These are phyloP conservation scores for Sander vitreus DNA, from an alignment of 2,113 vertebrate genomes.

Conservation along the genomic window DNA sequence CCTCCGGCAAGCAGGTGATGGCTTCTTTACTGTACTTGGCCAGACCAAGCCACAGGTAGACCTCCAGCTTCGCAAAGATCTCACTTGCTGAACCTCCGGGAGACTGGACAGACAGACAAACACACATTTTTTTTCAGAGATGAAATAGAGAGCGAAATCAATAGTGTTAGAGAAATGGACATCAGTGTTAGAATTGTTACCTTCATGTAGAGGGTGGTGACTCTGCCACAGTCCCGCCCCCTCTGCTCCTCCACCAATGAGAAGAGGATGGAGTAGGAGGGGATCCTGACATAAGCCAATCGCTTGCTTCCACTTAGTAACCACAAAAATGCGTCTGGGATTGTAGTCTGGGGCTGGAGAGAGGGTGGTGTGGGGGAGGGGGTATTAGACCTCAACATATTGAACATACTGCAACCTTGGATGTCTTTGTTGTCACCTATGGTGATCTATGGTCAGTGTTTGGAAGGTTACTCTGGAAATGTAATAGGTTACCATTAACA, in stretches of 20 bases:
- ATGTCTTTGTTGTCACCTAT: not conserved
- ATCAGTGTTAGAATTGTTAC: constrained; percentile 63
- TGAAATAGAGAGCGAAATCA: no score
- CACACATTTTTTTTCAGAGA: not conserved
- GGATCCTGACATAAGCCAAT: constrained; percentile 89
- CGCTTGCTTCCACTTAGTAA: constrained; percentile 87
- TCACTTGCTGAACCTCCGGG: constrained; percentile 86
- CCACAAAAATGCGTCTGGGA: constrained; percentile 94
- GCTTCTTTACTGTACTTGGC: constrained; percentile 90
- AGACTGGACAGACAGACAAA: constrained; percentile 69
- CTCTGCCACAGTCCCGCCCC: constrained; percentile 91
- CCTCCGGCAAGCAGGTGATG: constrained; percentile 85
- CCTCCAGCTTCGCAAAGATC: constrained; percentile 93
- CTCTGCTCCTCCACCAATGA: constrained; percentile 94
- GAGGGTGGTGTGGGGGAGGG: not conserved
- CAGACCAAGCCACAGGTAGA: constrained; percentile 94
- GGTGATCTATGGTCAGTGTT: not conserved
- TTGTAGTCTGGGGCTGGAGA: constrained; percentile 90
- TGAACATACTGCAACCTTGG: not conserved
- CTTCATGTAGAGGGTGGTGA: constrained; percentile 92
- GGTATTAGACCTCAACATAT: constrained; percentile 5
- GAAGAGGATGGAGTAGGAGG: constrained; percentile 90
- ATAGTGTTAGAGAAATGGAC: not conserved
- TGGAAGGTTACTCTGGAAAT: no score
- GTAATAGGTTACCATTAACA: no score